These are phyloP conservation scores for Mormyrus hasselquistii DNA, from an alignment of 2,797 vertebrate species.

Conservation along the genomic window DNA sequence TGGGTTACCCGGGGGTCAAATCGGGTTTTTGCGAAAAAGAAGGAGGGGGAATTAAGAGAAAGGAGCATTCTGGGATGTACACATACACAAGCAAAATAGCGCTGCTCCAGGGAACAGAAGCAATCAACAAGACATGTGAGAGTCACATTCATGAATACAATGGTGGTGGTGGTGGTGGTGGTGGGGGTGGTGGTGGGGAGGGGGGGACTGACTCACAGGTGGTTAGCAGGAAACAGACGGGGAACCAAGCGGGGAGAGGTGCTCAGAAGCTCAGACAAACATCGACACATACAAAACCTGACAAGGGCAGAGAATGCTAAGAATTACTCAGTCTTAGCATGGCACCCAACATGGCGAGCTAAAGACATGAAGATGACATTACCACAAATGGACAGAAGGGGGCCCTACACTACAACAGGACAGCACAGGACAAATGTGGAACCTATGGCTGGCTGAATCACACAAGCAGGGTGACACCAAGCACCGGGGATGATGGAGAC, in stretches of 20 bases:
- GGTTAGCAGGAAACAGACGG: slow-evolving; percentile 14
- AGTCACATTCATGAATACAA: background rate
- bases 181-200: background rate
- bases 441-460: background rate
- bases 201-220: background rate
- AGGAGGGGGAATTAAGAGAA: slow-evolving; percentile 22
- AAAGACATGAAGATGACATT: background rate
- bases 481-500: background rate
- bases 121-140: background rate
- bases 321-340: slow-evolving; percentile 32
- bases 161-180: too few relatives aligned
- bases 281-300: background rate
- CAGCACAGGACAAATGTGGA: background rate
- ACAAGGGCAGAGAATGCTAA: slow-evolving; percentile 27
- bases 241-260: slow-evolving; percentile 14
- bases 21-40: background rate
- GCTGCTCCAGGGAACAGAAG: background rate
- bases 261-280: background rate
- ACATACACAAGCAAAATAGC: background rate
- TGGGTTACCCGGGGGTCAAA: background rate
- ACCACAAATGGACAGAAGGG: background rate
- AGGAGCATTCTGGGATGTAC: background rate
- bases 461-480: background rate
- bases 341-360: background rate
- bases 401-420: background rate